Evolutionary conservation across 2,797 vertebrate species (phyloP).

Genomic region (Myotis vivesi): DNA sequence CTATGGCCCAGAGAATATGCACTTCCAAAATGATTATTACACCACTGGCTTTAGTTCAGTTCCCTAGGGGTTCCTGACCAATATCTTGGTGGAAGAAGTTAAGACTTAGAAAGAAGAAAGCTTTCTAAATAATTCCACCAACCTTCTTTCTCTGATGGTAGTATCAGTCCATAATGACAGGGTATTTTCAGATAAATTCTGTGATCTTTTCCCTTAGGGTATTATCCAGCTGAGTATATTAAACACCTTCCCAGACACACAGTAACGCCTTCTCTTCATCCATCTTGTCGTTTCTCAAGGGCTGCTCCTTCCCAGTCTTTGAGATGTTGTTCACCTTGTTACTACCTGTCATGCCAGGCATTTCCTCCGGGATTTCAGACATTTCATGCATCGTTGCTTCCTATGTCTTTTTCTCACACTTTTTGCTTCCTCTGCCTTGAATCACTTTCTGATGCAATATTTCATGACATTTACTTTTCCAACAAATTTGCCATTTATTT

Average conservation of each 20-base stretch:
- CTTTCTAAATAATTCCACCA: constrained; percentile 60
- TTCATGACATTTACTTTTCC: constrained; percentile 44
- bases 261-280: constrained; percentile 64
- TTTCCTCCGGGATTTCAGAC: constrained; percentile 78
- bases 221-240: constrained; percentile 69
- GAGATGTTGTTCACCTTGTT: constrained; percentile 75
- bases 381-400: constrained; percentile 76
- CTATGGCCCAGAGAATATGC: not conserved
- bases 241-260: constrained; percentile 69
- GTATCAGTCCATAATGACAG: constrained; percentile 65
- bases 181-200: constrained; percentile 69
- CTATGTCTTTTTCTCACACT: constrained; percentile 76
- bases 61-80: constrained; percentile 33
- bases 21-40: not conserved
- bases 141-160: constrained; percentile 53
- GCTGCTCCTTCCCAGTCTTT: not conserved
- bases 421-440: constrained; percentile 64
- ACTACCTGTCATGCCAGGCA: constrained; percentile 70
- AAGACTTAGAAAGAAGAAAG: constrained; percentile 38
- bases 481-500: not conserved
- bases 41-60: constrained; percentile 43
- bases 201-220: constrained; percentile 66
- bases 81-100: constrained; percentile 23
- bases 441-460: constrained; percentile 56
- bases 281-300: constrained; percentile 55